A percentile compares a stretch with the other conserved stretches of the same genome.
Conservation (phyloP, 2,113 vertebrate species). For the Lagopus leucura region DNA sequence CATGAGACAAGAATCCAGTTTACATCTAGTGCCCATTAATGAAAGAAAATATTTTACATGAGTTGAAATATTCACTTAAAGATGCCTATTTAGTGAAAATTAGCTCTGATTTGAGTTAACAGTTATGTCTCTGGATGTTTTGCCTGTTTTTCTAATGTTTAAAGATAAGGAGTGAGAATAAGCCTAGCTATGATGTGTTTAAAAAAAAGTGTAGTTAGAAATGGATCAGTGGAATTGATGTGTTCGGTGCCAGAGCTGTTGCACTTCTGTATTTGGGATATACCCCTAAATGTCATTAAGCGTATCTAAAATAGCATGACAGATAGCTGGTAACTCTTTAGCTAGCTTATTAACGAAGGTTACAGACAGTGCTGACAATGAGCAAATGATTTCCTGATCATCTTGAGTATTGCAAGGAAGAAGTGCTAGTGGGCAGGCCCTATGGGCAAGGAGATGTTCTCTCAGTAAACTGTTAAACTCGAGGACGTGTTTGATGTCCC, state of each 20-base stretch:
- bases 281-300: background rate
- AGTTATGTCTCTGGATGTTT: background rate
- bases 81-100: background rate
- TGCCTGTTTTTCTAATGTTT: background rate
- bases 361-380: background rate
- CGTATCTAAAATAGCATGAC: background rate
- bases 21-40: background rate
- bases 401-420: background rate
- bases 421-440: background rate
- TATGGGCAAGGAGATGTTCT: background rate
- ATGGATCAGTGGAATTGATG: background rate
- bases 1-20: background rate
- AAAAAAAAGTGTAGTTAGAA: background rate
- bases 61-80: background rate
- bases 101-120: background rate
- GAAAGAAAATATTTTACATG: background rate
- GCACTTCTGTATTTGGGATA: background rate
- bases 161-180: background rate
- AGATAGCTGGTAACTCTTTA: background rate
- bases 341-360: background rate
- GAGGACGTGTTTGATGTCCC: background rate
- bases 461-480: background rate
- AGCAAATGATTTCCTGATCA: background rate
- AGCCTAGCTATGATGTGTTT: background rate
- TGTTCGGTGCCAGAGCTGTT: background rate